Evolutionary conservation across 2,797 vertebrate genomes (phyloP), one percentile per base, ranked within the genome.

Genomic region (Stomatorhinus walkeri): DNA sequence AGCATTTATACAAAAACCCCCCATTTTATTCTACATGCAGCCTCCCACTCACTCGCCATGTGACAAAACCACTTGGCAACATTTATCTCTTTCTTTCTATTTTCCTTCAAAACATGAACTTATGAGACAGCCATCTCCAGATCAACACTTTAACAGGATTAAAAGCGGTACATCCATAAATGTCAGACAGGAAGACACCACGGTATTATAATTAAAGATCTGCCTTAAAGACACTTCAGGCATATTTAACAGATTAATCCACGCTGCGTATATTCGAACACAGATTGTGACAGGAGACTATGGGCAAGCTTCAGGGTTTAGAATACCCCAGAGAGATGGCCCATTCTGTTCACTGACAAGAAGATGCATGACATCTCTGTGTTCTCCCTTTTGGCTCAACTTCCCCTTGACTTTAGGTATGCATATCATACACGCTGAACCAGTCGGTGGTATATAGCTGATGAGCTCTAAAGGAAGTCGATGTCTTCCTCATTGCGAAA

Each of bases 321-420:
- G 92, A 91, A 89, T 93, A 94, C 93, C 93, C 14, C 16, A 91
- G 92, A 91, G 81, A 91, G 49, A 72, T 88, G 92, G 94, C 94
- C 94, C 92, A 92, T 93, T 91, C 92, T 90, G 92, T 91, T 90
- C 61, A 49, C 92, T 95, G 94, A 94, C 95, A 96, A 90, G 93
- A 94, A 95, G 95, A 96, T 95, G 93, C 93, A 95, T 93, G 95
- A 94, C 94, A 92, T 94, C 93, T 89, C 92, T 90, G 93, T 95
- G 93, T 90, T 87, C 92, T 92, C 91, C 89, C 90, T 91, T 92
- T 89, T 89, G 91, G 90, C 93, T 91, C 91, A 92, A 93, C 92
- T 90, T 93, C 90, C 84, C 10, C 90, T 92, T 93, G 92, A 94
- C 93, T 93, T 93, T 61, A 24, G 59, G 59, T 24, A 61, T 94